Base-by-base conservation (phyloP, 2,113 vertebrate species). In the Tiliqua scincoides region DNA sequence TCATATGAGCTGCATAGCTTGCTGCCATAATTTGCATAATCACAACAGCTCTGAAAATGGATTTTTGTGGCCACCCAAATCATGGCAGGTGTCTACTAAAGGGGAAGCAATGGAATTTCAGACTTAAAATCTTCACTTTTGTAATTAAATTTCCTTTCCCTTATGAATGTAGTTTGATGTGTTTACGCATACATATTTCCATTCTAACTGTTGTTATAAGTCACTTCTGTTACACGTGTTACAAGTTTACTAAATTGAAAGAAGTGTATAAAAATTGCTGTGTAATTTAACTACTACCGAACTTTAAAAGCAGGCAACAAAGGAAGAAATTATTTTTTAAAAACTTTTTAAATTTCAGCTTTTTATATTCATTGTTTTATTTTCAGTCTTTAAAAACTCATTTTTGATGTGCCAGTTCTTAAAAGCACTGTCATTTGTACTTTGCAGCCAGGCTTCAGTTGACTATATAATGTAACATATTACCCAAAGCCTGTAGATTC, bases 181-280 rank as follows among this genome's bases (percentile, higher is more conserved):
- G 32, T 80, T 85, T 83, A 86, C 37, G 68, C 2, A 87, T 86
- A 68, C 2, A 87, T 86, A 54, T 86, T 57, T 1, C 23, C 27
- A 0, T 84, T 75, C 85, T 23, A 67, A 0, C 62, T 89, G 87
- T 89, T 77, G 10, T 17, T 10, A 79, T 40, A 71, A 32, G 6
- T 62, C 59, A 35, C 59, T 90, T n/a, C n/a, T 54, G 52, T 54
- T 54, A 8, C 12, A 8, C 12, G 6, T 54, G 12, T 54, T 54
- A 54, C 52, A 12, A 54, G 12, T n/a, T 87, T 65, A 71, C 81
- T 23, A 90, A 89, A 30, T 81, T 82, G 54, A 35, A 43, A 0
- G 80, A 79, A 57, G 54, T 27, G 1, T 78, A 2, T 3, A 9
- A 67, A 72, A 77, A 32, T 87, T 86, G 3, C 43, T 85, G 8